Evolutionary conservation across 2,888 invertebrate species (phyloP).

Genomic region (Athalia circularis): DNA sequence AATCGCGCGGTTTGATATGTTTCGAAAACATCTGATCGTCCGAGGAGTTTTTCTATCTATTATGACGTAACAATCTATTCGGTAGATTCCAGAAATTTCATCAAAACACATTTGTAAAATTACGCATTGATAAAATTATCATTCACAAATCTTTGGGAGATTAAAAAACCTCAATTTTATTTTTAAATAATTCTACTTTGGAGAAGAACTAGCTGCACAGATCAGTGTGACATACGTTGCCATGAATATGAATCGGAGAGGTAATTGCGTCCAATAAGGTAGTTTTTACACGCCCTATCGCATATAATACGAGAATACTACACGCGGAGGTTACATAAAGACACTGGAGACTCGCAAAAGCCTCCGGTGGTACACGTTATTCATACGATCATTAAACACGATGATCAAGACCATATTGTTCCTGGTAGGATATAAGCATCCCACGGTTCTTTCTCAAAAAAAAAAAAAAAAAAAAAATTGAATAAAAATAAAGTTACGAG

Average conservation of each 20-base stretch:
- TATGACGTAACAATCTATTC: too few relatives aligned
- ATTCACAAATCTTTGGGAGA: too few relatives aligned
- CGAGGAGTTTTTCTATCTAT: too few relatives aligned
- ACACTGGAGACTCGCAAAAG: slow-evolving; percentile 11
- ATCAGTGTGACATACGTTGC: slow-evolving; percentile 8
- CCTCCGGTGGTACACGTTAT: neutral
- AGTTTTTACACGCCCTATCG: slow-evolving; percentile 42
- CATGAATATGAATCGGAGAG: slow-evolving; percentile 39
- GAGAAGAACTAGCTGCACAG: slow-evolving; percentile 27
- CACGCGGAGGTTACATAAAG: slow-evolving; percentile 35
- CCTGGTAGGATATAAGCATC: slow-evolving; percentile 12
- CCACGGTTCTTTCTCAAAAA: neutral
- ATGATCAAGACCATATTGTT: slow-evolving; percentile 34
- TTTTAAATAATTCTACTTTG: neutral
- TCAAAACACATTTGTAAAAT: too few relatives aligned
- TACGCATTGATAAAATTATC: too few relatives aligned
- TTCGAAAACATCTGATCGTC: too few relatives aligned
- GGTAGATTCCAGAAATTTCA: too few relatives aligned
- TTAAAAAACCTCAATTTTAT: too few relatives aligned
- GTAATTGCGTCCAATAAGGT: slow-evolving; percentile 43
- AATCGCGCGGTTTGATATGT: neutral
- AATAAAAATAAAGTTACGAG: neutral
- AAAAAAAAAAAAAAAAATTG: neutral
- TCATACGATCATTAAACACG: slow-evolving; percentile 33
- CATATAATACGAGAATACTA: slow-evolving; percentile 25